Evolutionary conservation across 1,140 invertebrate species (phyloP), one percentile per base, ranked within the genome.

Genomic region (Dryas iulia): DNA sequence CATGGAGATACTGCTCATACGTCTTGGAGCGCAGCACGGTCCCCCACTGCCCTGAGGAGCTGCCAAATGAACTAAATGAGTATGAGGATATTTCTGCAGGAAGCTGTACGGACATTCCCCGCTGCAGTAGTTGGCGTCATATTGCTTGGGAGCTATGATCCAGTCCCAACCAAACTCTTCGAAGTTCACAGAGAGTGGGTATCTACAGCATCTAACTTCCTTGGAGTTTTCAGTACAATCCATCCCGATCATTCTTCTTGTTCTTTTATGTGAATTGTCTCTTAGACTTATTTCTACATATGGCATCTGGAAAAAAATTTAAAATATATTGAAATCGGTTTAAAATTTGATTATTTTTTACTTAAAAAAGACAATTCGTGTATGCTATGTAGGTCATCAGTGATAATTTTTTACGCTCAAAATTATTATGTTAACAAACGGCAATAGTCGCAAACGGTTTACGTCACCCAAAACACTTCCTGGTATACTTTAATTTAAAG

Each of bases 161-260:
- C 98, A 99, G 80, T 99, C 98, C 98, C 98, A 99, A 10, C 98
- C 98, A 81, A 99, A 98, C 72, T 97, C 97, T 75, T 96, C 96
- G 90, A 99, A 99, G 92, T 99, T 97, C 11, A 99, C 98, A 10
- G 96, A 97, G 14, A 99, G 93, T 0, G 97, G 96, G 86, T 98
- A 98, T 12, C 97, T 95, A 84, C 97, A 98, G 87, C 97, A 98
- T 23, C 96, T 93, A 3, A 94, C 94, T 79, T 98, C 96, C 64
- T 96, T 94, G 5, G 94, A 95, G 47, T 86, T 94, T 71, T 96
- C 96, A 70, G 96, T 94, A 89, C 96, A 97, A 78, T 96, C 95
- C 59, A 97, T 93, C 12, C 95, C 95, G 30, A 96, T 93, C 77
- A 94, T 97, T n/a, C 97, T 93, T 73, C 96, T 95, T 47, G 94